These are phyloP conservation scores for Manis javanica DNA, from an alignment of 2,797 vertebrate species.

Conservation along the genomic window DNA sequence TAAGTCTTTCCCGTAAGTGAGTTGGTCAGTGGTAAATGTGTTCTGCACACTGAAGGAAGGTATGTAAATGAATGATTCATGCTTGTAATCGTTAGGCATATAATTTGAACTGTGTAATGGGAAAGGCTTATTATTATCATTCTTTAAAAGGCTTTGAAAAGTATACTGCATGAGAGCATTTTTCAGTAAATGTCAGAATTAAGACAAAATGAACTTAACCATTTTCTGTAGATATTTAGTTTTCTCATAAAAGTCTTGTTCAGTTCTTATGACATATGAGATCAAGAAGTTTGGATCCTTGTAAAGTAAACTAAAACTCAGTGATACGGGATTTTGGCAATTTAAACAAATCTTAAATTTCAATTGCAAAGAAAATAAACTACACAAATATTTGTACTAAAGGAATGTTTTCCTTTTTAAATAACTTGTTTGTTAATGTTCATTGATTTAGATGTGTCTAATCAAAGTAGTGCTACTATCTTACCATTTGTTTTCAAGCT, in stretches of 20 bases:
- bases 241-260: conserved; percentile 57
- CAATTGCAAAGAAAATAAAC: conserved; percentile 59
- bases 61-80: conserved; percentile 75
- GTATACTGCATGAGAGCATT: conserved; percentile 32
- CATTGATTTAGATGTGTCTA: neutral
- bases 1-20: conserved; percentile 55
- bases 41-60: conserved; percentile 59
- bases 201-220: conserved; percentile 39
- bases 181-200: conserved; percentile 69
- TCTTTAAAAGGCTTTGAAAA: conserved; percentile 68
- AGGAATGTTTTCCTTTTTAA: conserved; percentile 56
- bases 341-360: conserved; percentile 68
- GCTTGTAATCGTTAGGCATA: conserved; percentile 72
- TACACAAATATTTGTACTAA: conserved; percentile 50
- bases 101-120: conserved; percentile 73
- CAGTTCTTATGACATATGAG: neutral
- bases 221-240: conserved; percentile 61
- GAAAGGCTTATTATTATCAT: conserved; percentile 76
- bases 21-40: conserved; percentile 8
- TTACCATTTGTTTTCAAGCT: conserved; percentile 32
- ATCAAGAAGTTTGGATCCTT: conserved; percentile 53
- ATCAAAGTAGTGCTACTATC: neutral
- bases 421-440: conserved; percentile 46
- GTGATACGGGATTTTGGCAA: neutral
- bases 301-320: conserved; percentile 65